Base-by-base conservation (phyloP, 2,888 invertebrate genomes). In the Teleiodes luculella region DNA sequence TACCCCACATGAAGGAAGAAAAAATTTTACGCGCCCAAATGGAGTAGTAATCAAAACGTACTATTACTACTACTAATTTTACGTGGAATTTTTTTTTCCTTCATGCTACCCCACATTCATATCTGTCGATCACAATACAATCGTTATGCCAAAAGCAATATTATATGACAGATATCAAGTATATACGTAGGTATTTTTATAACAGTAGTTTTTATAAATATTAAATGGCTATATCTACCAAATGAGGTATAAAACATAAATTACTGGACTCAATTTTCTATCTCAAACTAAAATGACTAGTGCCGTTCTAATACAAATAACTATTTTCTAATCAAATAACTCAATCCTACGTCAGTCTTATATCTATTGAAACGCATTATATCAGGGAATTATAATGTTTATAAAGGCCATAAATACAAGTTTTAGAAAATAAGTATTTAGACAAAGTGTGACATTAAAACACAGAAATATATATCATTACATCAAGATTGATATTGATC, bases 281-380 rank as follows among this genome's bases (percentile, higher is more conserved):
- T 20, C 14, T 35, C 13, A n/a, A 20, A 68, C 66, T 66, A 59
- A 62, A 66, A 64, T 66, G 60, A 74, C 56, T 82, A 79, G 79
- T 83, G 78, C 83, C 79, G 78, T 82, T 84, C 69, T 66, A 76
- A 68, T 67, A 64, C 61, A 65, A 64, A 52, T 59, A 62, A 66
- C 57, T 54, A 56, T 52, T 56, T 24, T 4, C 24, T 57, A 60
- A 57, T 52, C 52, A 69, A 76, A 68, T 55, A 81, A 81, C 71
- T 65, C 74, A 84, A 81, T 71, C 72, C 70, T 82, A 79, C 64
- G 79, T 86, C 87, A 87, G 86, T 88, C 87, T 88, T 87, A 87
- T 86, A 80, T 75, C 85, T 86, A 86, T 80, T 68, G 72, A 74
- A 43, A 43, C 76, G 78, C 77, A 77, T 61, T 55, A 71, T 49